These are phyloP conservation scores for Ectemnius lituratus DNA, from an alignment of 2,888 invertebrate genomes.

Conservation along the genomic window DNA sequence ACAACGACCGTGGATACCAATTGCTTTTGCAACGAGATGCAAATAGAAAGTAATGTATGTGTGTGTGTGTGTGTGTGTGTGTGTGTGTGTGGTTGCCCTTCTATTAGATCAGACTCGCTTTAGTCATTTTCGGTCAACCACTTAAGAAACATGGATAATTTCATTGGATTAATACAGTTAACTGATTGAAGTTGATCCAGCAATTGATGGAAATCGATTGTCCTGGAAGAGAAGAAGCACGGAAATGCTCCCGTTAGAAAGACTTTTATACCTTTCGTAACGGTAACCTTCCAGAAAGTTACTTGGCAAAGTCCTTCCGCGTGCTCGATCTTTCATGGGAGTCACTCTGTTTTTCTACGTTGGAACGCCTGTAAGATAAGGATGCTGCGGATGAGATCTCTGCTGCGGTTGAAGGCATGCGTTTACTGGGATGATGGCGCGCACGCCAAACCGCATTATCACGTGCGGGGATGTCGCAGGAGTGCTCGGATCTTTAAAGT, in stretches of 20 bases:
- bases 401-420: constrained; percentile 28
- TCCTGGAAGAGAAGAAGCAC: background rate
- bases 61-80: no score
- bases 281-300: background rate
- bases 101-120: constrained; percentile 1
- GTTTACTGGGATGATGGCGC: constrained; percentile 13
- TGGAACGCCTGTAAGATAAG: no score
- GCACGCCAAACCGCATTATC: constrained; percentile 46
- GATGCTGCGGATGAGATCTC: constrained; percentile 5
- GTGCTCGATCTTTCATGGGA: no score
- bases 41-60: background rate
- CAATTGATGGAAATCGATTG: constrained; percentile 29
- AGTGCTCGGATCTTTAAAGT: no score
- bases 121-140: constrained; percentile 4
- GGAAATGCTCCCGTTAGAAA: constrained; percentile 14
- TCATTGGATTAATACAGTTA: constrained; percentile 7
- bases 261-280: background rate
- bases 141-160: background rate
- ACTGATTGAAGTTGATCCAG: constrained; percentile 10
- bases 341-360: no score
- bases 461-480: constrained; percentile 28
- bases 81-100: background rate
- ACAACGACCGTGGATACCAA: no score
- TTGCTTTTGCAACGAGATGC: background rate
- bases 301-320: no score